These are phyloP conservation scores for Scaptodrosophila lebanonensis DNA, from an alignment of 1,140 invertebrate species.

Conservation along the genomic window DNA sequence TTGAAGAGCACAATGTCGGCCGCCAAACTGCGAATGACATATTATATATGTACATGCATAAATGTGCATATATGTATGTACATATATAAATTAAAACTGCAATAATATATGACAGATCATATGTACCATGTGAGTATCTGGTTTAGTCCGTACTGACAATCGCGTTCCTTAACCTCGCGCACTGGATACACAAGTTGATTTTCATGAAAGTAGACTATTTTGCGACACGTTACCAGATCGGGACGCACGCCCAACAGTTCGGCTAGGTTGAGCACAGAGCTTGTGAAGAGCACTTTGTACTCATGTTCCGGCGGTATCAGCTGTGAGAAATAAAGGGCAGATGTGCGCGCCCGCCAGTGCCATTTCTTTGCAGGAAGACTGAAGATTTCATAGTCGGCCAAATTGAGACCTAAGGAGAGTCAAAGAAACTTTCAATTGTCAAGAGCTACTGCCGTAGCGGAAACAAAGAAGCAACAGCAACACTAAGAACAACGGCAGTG, in stretches of 20 bases:
- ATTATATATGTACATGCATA: not conserved
- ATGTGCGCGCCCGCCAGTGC: slow-evolving; percentile 86
- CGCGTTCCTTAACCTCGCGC: slow-evolving; percentile 82
- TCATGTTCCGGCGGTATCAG: slow-evolving; percentile 79
- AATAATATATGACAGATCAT: not conserved
- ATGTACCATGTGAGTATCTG: slow-evolving; percentile 85
- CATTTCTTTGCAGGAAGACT: slow-evolving; percentile 86
- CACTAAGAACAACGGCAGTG: too few species aligned
- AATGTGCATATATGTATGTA: too few species aligned
- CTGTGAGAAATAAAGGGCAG: slow-evolving; percentile 82
- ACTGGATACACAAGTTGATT: slow-evolving; percentile 88
- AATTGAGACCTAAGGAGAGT: slow-evolving; percentile 53
- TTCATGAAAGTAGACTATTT: slow-evolving; percentile 89
- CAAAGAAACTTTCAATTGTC: too few species aligned
- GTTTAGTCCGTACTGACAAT: slow-evolving; percentile 89
- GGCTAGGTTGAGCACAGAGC: slow-evolving; percentile 85
- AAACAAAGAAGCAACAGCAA: too few species aligned
- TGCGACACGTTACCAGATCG: slow-evolving; percentile 80
- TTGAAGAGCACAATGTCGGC: slow-evolving; percentile 87
- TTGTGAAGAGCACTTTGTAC: slow-evolving; percentile 82
- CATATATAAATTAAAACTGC: not conserved
- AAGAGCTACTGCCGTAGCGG: too few species aligned
- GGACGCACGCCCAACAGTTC: slow-evolving; percentile 84
- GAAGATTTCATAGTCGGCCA: slow-evolving; percentile 77
- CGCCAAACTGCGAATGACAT: slow-evolving; percentile 79